phyloP scores from a whole-genome alignment of 2,888 invertebrate genomes.

The Acleris sparsana region DNA sequence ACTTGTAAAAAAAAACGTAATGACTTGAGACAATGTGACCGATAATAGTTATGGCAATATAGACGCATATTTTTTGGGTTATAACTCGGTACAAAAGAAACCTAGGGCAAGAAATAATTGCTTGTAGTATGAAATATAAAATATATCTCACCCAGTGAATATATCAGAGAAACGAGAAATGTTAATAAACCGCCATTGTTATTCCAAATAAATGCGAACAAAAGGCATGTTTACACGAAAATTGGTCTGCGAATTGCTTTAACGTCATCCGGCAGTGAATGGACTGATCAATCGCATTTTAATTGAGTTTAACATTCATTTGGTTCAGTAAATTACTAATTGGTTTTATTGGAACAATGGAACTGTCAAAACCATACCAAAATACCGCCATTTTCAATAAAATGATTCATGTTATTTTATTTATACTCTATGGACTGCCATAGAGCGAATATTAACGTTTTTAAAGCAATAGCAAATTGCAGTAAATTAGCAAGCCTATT shows the following conservation, averaged over 20 bases:
- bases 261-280: slow-evolving; percentile 36
- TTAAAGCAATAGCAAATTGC: too few relatives aligned
- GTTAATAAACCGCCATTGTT: not conserved
- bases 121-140: too few relatives aligned
- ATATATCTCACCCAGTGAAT: too few relatives aligned
- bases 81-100: too few relatives aligned
- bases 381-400: not conserved
- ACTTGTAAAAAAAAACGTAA: too few relatives aligned
- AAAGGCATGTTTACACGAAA: slow-evolving; percentile 5
- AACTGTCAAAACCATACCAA: not conserved
- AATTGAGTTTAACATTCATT: slow-evolving; percentile 49
- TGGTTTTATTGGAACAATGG: slow-evolving; percentile 5
- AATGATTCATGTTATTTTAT: not conserved
- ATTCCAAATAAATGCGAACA: not conserved
- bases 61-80: too few relatives aligned
- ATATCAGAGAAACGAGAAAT: not conserved
- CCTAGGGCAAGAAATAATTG: too few relatives aligned
- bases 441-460: too few relatives aligned
- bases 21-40: too few relatives aligned
- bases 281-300: slow-evolving; percentile 47
- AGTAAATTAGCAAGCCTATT: too few relatives aligned
- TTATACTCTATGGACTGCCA: too few relatives aligned
- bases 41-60: too few relatives aligned
- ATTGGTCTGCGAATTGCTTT: slow-evolving; percentile 1
- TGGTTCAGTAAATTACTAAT: slow-evolving; percentile 17